Evolutionary conservation across 2,888 invertebrate species (phyloP).

Genomic region (Xylocampa areola): DNA sequence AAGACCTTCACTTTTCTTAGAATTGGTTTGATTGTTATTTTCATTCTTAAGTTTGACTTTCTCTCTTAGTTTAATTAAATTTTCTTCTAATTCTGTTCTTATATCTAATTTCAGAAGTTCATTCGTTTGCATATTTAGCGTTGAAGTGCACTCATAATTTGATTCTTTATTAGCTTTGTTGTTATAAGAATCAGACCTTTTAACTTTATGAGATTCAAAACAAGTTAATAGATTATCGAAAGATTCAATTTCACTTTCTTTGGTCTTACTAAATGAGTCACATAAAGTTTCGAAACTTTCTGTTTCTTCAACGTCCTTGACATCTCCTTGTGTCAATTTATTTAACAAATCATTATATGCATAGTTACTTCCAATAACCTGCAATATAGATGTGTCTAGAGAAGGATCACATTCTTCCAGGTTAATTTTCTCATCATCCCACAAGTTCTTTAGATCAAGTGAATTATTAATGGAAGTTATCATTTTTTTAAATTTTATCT

Average conservation of each 20-base stretch:
- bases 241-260: constrained; percentile 59
- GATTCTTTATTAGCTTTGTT: constrained; percentile 3
- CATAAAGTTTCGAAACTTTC: constrained; percentile 55
- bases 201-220: constrained; percentile 58
- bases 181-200: neutral
- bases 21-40: neutral
- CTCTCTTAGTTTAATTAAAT: constrained; percentile 13
- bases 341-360: constrained; percentile 24
- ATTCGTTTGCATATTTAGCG: neutral
- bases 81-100: constrained; percentile 23
- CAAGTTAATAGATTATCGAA: constrained; percentile 73
- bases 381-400: neutral
- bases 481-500: constrained; percentile 88
- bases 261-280: constrained; percentile 61
- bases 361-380: constrained; percentile 6
- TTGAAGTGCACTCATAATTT: neutral
- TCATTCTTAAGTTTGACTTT: constrained; percentile 13
- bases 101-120: constrained; percentile 6
- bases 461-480: constrained; percentile 88
- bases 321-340: constrained; percentile 37
- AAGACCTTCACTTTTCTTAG: constrained; percentile 11
- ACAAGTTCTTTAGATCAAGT: constrained; percentile 69
- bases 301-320: constrained; percentile 36
- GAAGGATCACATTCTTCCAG: constrained; percentile 28
- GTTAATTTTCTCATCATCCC: constrained; percentile 66